These are phyloP conservation scores for Caenorhabditis auriculariae DNA, from an alignment of 2,888 invertebrate species.

Conservation along the genomic window DNA sequence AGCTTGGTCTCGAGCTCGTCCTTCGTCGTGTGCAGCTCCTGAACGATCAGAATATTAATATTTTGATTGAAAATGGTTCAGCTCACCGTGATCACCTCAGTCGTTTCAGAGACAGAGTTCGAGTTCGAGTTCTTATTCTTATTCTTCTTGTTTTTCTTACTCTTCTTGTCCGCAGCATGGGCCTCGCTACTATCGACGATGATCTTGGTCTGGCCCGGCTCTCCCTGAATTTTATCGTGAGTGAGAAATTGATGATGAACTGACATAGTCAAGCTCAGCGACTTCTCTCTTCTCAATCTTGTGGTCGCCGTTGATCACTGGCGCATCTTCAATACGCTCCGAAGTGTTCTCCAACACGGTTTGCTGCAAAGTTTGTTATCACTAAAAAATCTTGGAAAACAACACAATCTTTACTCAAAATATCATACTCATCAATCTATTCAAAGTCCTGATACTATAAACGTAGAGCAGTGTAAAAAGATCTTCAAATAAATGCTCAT, in stretches of 20 bases:
- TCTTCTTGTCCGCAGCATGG: constrained; percentile 5
- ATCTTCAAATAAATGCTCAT: too few species aligned
- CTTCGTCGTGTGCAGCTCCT: neutral
- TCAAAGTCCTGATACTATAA: too few species aligned
- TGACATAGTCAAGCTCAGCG: neutral
- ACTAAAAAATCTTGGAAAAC: too few species aligned
- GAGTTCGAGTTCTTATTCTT: constrained; percentile 29
- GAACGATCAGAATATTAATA: neutral
- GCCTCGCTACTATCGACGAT: constrained; percentile 3
- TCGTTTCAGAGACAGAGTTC: constrained; percentile 18
- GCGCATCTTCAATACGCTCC: neutral
- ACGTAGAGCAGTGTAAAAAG: too few species aligned
- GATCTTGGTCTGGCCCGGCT: constrained; percentile 2
- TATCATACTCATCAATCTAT: too few species aligned
- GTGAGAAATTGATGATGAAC: neutral
- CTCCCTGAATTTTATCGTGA: neutral
- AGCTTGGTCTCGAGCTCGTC: constrained; percentile 21
- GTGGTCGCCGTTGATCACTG: constrained; percentile 1
- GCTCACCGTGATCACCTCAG: neutral
- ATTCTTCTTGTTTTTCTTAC: constrained; percentile 29
- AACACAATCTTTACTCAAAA: too few species aligned
- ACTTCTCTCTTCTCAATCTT: neutral
- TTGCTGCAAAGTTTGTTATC: too few species aligned
- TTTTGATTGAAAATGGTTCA: neutral
- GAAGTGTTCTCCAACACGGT: neutral